Base-by-base conservation (phyloP, 2,113 vertebrate species). In the Cygnus buccinator region DNA sequence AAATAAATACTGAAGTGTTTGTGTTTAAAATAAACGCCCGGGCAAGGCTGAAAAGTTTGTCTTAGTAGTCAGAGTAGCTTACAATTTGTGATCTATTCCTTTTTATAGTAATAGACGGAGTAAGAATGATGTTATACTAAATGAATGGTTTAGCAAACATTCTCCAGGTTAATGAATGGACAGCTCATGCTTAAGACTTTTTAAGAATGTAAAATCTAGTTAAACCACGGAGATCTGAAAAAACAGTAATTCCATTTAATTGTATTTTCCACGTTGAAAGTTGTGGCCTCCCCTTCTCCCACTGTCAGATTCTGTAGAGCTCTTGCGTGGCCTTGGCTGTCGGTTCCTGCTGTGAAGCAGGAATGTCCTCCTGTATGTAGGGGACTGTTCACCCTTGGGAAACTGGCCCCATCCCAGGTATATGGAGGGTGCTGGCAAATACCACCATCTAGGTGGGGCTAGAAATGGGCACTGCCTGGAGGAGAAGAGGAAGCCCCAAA, bases 1-100 rank as follows among this genome's bases (percentile, higher is more conserved):
- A 85, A 92, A 90, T 91, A 90, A 96, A 94, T 91, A 86, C n/a
- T 48, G 46, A 95, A 72, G 59, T 91, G 63, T 94, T 94, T 95
- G 54, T 82, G 81, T 95, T 95, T 70, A 81, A 96, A 87, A 84
- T 86, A 84, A 77, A 88, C 89, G 23, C 55, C 54, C 58, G 31
- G 48, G 48, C 74, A 80, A 84, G 93, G 44, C 62, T 75, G 68
- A 73, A 71, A 58, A 84, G 21, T 90, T 94, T 58, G 59, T 28
- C 93, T 96, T 91, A 76, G 31, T 83, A 54, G 75, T 95, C 78
- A 76, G 62, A 80, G 63, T 15, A 54, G 28, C 37, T 74, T 66
- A 41, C 37, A 81, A 84, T 84, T 43, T 85, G 33, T n/a, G 46
- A 70, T 58, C 28, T 91, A 2, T 78, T 96, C 43, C 43, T 93